Evolutionary conservation across 2,113 vertebrate species (phyloP), one percentile per base, ranked within the genome.

Genomic region (Archocentrus centrarchus): DNA sequence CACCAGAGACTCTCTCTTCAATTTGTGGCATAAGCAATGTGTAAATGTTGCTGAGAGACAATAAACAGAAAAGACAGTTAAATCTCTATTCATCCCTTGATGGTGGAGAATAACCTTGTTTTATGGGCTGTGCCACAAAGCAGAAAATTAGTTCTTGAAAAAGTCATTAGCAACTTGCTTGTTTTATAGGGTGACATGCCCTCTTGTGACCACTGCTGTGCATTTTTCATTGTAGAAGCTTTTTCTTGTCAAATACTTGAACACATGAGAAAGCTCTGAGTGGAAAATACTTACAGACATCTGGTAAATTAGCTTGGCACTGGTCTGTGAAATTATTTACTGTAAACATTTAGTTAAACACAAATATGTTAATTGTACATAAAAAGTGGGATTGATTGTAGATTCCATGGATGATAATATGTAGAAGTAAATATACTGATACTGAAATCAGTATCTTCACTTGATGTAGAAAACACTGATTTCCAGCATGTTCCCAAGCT

Each of bases 41-140:
- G 89, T 90, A 91, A 94, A 94, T 86, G 89, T 87, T 90, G 86
- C 88, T 73, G 83, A 4, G 79, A 93, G 89, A 95, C 89, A 91
- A 93, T 95, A 95, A 96, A 96, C 86, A 93, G 89, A 90, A 90
- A 91, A 94, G 94, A 95, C 95, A 95, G 95, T 96, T 95, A 96
- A 96, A 96, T 93, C 94, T 95, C 96, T 95, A 95, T 96, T 90
- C 93, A 92, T 85, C 93, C 91, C 93, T 86, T 60, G 83, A 79
- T 92, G 86, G 91, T 88, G 89, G 77, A 95, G 81, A 95, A 97
- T 89, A 93, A 94, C 91, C 94, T 9, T 32, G 90, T 94, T 96
- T 96, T 95, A 96, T 92, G 58, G 90, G 91, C 83, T 85, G 90
- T 11, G 84, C 83, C 89, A 92, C 91, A 95, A 94, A 85, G 91